These are phyloP conservation scores for Asarcornis scutulata DNA, from an alignment of 2,113 vertebrate species.

Conservation along the genomic window DNA sequence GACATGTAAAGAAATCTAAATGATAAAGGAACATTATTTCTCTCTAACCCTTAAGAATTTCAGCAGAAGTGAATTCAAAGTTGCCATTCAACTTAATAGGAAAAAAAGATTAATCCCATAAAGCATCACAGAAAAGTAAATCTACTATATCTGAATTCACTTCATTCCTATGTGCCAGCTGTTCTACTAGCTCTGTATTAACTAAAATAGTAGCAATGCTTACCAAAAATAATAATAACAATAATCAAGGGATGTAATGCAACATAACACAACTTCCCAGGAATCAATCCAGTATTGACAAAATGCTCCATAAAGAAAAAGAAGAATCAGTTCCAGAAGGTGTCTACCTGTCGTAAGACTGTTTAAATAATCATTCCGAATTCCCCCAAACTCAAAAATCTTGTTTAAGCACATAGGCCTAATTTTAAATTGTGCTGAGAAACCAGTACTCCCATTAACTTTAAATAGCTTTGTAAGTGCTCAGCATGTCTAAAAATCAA, in stretches of 20 bases:
- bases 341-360: neutral
- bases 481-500: neutral
- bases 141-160: neutral
- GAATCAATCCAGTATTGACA: neutral
- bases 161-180: neutral
- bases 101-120: neutral
- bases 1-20: neutral
- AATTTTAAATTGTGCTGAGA: neutral
- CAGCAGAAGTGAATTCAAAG: neutral
- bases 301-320: neutral
- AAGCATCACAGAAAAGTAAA: neutral
- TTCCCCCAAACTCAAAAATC: neutral
- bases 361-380: neutral
- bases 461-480: neutral
- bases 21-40: neutral
- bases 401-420: neutral
- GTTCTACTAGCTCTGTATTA: neutral
- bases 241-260: neutral
- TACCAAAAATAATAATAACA: neutral
- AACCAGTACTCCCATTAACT: neutral
- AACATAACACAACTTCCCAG: neutral
- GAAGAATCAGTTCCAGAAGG: neutral
- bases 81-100: neutral
- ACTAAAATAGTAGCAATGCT: neutral
- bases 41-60: neutral